phyloP scores from a whole-genome alignment of 35 echinoderm and acorn worm genomes.

The Ptychodera flava region DNA sequence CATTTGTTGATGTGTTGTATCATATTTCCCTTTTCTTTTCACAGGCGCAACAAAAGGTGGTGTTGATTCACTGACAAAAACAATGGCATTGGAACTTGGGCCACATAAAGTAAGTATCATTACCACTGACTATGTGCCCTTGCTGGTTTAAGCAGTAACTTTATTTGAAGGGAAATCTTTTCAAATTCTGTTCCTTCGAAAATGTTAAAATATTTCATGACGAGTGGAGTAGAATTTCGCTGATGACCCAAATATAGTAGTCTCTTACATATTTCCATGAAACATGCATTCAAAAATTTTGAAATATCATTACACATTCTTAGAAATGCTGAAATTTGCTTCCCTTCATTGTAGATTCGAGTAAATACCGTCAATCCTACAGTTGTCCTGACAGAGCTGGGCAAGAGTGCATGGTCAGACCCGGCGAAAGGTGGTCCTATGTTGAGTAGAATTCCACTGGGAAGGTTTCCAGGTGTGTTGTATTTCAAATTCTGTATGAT shows the following conservation, averaged over 20 bases:
- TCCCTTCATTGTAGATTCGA: conserved; percentile 46
- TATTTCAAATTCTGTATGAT: neutral
- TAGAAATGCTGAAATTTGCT: neutral
- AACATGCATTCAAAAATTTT: neutral
- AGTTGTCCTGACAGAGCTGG: conserved; percentile 58
- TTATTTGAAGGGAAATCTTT: no score
- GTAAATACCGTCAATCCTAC: conserved; percentile 91
- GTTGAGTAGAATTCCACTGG: conserved; percentile 51
- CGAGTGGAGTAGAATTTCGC: neutral
- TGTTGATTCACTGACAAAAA: conserved; percentile 65
- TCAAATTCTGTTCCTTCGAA: neutral
- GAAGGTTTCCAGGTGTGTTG: conserved; percentile 64
- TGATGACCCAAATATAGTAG: neutral
- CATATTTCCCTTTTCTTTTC: neutral
- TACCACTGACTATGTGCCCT: neutral
- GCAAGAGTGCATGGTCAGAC: conserved; percentile 44
- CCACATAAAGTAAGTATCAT: conserved; percentile 49
- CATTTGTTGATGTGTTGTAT: neutral
- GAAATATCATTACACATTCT: neutral
- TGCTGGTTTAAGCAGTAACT: neutral
- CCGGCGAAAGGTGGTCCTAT: conserved; percentile 40
- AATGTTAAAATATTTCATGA: neutral
- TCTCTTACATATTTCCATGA: neutral
- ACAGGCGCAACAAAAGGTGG: conserved; percentile 74
- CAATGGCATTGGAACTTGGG: conserved; percentile 73